Conservation (phyloP, 2,113 vertebrate genomes). For the Callorhinus ursinus region DNA sequence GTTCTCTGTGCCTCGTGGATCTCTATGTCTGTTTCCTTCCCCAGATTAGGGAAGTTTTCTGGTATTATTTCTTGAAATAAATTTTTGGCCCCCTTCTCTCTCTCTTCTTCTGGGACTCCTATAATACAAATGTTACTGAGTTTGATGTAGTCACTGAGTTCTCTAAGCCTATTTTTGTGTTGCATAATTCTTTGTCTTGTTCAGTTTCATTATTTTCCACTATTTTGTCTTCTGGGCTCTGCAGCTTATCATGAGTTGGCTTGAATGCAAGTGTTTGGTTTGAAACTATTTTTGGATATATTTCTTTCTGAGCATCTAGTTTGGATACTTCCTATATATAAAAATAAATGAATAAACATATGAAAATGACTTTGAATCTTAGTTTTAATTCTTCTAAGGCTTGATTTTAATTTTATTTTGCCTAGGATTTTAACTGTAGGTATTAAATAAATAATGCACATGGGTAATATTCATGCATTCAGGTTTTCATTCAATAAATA, state of each 20-base stretch:
- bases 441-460: constrained; percentile 12
- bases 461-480: not conserved
- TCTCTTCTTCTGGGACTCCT: not conserved
- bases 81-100: not conserved
- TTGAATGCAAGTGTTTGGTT: not conserved
- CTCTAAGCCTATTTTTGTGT: not conserved
- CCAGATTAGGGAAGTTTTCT: not conserved
- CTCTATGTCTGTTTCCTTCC: not conserved
- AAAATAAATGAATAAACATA: constrained; percentile 21
- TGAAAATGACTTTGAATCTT: constrained; percentile 37
- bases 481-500: not conserved
- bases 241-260: not conserved
- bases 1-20: not conserved
- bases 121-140: not conserved
- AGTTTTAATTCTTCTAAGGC: constrained; percentile 11
- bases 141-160: not conserved
- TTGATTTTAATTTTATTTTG: constrained; percentile 52
- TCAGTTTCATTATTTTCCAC: not conserved
- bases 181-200: not conserved
- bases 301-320: not conserved
- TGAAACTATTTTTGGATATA: constrained; percentile 37
- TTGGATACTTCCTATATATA: constrained; percentile 20
- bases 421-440: constrained; percentile 40
- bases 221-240: not conserved
- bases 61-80: not conserved